Conservation (phyloP, 2,113 vertebrate genomes). For the Equus przewalskii region DNA sequence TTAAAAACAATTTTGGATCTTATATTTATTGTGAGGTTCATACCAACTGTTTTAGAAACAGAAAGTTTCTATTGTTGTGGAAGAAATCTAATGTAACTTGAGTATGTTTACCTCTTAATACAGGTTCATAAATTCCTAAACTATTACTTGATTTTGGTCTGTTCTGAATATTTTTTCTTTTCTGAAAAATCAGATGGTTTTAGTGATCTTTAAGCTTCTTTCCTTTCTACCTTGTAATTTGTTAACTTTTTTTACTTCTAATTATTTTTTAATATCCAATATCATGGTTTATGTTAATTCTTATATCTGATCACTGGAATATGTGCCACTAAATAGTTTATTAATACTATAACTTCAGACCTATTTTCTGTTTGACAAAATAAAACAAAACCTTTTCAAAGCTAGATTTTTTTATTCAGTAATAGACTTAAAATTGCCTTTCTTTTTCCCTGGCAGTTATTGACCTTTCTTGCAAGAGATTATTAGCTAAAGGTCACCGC, state of each 20-base stretch:
- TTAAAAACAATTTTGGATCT: background rate
- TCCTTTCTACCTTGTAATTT: background rate
- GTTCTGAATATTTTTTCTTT: background rate
- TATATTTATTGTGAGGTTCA: background rate
- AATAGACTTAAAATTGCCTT: slow-evolving; percentile 64
- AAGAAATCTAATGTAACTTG: background rate
- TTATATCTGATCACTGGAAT: background rate
- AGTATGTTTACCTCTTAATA: background rate
- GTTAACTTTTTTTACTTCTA: background rate
- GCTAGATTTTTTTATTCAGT: slow-evolving; percentile 59
- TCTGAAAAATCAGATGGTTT: background rate
- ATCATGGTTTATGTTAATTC: background rate
- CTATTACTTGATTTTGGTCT: background rate
- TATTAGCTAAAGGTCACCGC: slow-evolving; percentile 56
- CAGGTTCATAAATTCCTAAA: background rate
- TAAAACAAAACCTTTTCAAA: slow-evolving; percentile 62
- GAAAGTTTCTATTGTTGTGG: background rate
- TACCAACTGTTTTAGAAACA: background rate
- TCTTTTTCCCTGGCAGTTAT: slow-evolving; percentile 30
- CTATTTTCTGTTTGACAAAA: slow-evolving; percentile 42
- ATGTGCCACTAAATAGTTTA: background rate
- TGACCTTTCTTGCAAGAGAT: slow-evolving; percentile 78
- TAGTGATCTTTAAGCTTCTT: background rate
- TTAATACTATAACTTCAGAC: background rate
- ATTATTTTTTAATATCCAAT: background rate